Evolutionary conservation across 2,113 vertebrate species (phyloP).

Genomic region (Meriones unguiculatus): DNA sequence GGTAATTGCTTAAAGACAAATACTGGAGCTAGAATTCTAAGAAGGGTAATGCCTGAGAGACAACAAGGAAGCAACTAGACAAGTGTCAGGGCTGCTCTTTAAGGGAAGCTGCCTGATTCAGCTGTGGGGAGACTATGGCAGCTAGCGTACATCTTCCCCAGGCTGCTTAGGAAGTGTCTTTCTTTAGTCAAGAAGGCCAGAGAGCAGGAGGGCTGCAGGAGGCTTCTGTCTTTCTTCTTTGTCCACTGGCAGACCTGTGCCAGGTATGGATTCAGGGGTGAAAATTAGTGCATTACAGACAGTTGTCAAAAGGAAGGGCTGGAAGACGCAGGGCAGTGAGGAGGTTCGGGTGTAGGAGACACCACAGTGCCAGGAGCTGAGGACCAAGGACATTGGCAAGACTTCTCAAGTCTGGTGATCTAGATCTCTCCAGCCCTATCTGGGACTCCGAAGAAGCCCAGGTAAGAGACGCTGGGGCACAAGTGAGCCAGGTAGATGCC

Average conservation of each 20-base stretch:
- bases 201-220: background rate
- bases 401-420: background rate
- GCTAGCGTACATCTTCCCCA: background rate
- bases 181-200: background rate
- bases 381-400: conserved; percentile 11
- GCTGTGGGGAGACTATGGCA: background rate
- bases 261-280: background rate
- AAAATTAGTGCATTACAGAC: background rate
- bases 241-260: background rate
- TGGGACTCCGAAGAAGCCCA: conserved; percentile 58
- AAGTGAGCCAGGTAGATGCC: background rate
- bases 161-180: conserved; percentile 30
- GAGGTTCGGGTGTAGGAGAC: conserved; percentile 22
- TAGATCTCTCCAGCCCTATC: conserved; percentile 46
- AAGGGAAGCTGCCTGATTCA: conserved; percentile 28
- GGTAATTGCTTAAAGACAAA: conserved; percentile 69
- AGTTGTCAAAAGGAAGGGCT: background rate
- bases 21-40: conserved; percentile 38
- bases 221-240: background rate
- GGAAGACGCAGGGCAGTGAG: background rate
- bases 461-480: conserved; percentile 65
- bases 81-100: background rate
- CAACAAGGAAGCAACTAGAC: background rate
- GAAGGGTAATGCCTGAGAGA: background rate
- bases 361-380: background rate